Base-by-base conservation (phyloP, 2,113 vertebrate species). In the Chrysochloris asiatica region DNA sequence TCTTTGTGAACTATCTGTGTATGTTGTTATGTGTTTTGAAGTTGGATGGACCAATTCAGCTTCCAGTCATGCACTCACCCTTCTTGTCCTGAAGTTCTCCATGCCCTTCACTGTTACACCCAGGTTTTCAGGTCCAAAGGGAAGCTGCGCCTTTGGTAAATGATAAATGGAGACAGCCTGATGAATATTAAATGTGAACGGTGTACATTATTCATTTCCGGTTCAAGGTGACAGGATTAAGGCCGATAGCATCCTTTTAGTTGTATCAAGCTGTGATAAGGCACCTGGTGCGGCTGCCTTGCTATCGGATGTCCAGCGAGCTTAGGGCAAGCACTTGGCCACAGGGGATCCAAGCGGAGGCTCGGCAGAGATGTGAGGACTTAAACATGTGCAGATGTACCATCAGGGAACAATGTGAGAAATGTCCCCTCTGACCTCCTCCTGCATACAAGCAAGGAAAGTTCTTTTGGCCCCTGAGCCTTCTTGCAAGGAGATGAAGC, bases 201-300 rank as follows among this genome's bases (percentile, higher is more conserved):
- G 30, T 52, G 67, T 95, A 95, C 97, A 96, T 96, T 96, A 96
- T 96, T 97, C 87, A 97, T 93, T 86, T 43, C 21, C 79, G n/a
- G 75, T 95, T 96, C 97, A 96, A 97, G 96, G 96, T 97, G 95
- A 96, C 95, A 94, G 73, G 78, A 95, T 82, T 89, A 92, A 79
- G 92, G 86, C 67, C 72, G 85, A 93, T 92, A 95, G 43, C 76
- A 91, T 86, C 82, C 78, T 96, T 77, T 91, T 89, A 93, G 93
- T 85, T 22, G 89, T 59, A 95, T 81, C 54, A 94, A 43, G 16
- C 36, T 89, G 41, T 78, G 82, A 54, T 81, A 92, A 96, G 88
- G 82, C 86, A 75, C 84, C 52, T 61, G 41, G 54, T 3, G 19
- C 48, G 38, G 16, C 14, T 11, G 17, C 8, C 86, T 47, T 65